Conservation (phyloP, 1,140 invertebrate species). For the Neomicropteryx cornuta region DNA sequence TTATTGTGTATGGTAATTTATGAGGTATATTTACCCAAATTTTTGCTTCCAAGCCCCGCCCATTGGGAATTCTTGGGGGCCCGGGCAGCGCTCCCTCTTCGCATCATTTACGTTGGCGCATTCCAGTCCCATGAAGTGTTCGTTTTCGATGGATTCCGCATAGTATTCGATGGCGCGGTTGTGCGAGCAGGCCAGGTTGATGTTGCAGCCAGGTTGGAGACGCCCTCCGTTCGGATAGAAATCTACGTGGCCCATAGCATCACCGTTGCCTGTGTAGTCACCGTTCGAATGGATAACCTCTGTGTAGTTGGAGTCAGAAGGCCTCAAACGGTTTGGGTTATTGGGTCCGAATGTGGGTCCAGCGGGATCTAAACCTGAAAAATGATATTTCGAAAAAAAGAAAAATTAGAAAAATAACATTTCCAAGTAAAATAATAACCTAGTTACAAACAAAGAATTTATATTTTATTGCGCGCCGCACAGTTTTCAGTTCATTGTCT, state of each 20-base stretch:
- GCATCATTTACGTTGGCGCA: too few species aligned
- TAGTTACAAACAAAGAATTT: too few species aligned
- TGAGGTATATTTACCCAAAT: too few species aligned
- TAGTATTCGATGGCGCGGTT: conserved; percentile 32
- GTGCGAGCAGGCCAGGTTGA: conserved; percentile 27
- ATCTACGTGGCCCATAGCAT: conserved; percentile 40
- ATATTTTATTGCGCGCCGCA: too few species aligned
- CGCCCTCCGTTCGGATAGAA: conserved; percentile 47
- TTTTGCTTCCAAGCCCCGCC: too few species aligned
- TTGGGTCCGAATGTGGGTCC: conserved; percentile 18
- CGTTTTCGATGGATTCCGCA: conserved; percentile 25
- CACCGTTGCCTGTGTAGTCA: conserved; percentile 40
- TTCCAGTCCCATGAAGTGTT: conserved; percentile 9
- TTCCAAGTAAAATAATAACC: too few species aligned
- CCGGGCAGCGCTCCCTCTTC: too few species aligned
- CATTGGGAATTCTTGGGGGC: too few species aligned
- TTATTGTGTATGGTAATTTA: too few species aligned
- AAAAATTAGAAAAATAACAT: too few species aligned
- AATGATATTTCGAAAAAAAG: too few species aligned
- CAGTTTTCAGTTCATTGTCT: too few species aligned
- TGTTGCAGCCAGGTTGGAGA: conserved; percentile 46
- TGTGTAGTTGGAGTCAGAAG: conserved; percentile 44
- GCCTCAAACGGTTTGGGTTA: conserved; percentile 20
- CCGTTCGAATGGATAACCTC: conserved; percentile 55
- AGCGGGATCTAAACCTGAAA: conserved; percentile 36